Evolutionary conservation across 2,888 invertebrate species (phyloP), one percentile per base, ranked within the genome.

Genomic region (Ormyrus nitidulus): DNA sequence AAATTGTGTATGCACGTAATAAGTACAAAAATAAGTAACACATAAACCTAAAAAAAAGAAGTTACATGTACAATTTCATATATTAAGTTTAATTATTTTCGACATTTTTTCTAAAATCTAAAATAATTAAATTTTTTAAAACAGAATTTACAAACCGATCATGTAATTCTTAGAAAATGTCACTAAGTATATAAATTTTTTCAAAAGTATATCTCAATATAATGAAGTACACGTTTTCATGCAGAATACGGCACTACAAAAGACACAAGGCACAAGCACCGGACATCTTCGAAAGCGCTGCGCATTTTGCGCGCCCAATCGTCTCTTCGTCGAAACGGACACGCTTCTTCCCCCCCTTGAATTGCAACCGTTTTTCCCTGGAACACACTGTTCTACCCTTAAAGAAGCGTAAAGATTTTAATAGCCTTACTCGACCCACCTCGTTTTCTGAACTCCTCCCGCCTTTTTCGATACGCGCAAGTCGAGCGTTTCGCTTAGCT

Each of bases 231-330:
- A 34, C 34, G 34, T 34, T 34, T 34, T 34, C 34, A 34, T 34
- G 34, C 34, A 34, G 34, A 34, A 34, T 34, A 34, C 34, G 34
- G 4, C 34, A 34, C 34, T 34, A 34, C 53, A 54, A 54, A 34
- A 8, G n/a, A 48, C 46, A 68, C 49, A 44, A 62, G 53, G 66
- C 5, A 56, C 34, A 34, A 34, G 44, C 51, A 65, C 13, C 80
- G 72, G 72, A 80, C 76, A 76, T 80, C 76, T 76, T 80, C 80
- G 80, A 73, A 80, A 80, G 34, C 69, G 61, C 48, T 79, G 51
- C 62, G 66, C 62, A 72, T 19, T 80, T 72, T 61, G 76, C 76
- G 71, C 76, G 75, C 75, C 48, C 74, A 69, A 69, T 64, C 51
- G 62, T 7, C 59, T 53, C 58, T 77, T 69, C 73, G 54, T 7